A percentile compares a stretch with the other conserved stretches of the same genome.
Conservation (phyloP, 2,113 vertebrate species). For the Rallus limicola region DNA sequence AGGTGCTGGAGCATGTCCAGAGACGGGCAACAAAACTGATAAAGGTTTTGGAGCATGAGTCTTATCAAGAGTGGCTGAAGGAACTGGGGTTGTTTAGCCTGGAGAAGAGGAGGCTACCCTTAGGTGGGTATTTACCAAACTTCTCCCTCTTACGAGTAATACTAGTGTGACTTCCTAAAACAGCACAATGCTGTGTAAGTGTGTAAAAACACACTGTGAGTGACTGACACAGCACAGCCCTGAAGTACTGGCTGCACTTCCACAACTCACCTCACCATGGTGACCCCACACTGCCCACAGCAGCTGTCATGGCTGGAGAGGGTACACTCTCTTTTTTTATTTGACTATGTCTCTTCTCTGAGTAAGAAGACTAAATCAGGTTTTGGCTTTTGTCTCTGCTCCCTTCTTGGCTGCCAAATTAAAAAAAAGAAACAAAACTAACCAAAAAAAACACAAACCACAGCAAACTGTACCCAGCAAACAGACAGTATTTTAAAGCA, state of each 20-base stretch:
- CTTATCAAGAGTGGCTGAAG: no score
- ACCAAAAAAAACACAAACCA: no score
- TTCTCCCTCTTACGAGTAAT: neutral
- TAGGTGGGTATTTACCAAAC: neutral
- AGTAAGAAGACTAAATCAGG: neutral
- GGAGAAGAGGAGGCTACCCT: neutral
- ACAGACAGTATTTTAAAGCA: neutral
- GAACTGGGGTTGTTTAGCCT: no score
- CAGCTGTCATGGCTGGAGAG: neutral
- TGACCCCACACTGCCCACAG: rapidly evolving
- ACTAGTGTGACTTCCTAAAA: neutral
- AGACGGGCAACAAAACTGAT: no score
- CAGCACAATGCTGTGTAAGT: rapidly evolving
- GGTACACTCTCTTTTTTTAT: neutral
- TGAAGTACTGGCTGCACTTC: neutral
- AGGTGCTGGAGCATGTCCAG: no score
- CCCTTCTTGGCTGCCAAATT: neutral
- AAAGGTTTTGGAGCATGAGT: no score
- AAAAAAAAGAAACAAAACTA: neutral
- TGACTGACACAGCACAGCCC: neutral
- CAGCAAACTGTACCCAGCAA: no score
- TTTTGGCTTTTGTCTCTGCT: neutral
- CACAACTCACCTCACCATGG: neutral
- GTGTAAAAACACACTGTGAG: rapidly evolving
- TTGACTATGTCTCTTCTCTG: neutral